phyloP scores from a whole-genome alignment of 1,140 invertebrate genomes.

The Carposina sasakii region DNA sequence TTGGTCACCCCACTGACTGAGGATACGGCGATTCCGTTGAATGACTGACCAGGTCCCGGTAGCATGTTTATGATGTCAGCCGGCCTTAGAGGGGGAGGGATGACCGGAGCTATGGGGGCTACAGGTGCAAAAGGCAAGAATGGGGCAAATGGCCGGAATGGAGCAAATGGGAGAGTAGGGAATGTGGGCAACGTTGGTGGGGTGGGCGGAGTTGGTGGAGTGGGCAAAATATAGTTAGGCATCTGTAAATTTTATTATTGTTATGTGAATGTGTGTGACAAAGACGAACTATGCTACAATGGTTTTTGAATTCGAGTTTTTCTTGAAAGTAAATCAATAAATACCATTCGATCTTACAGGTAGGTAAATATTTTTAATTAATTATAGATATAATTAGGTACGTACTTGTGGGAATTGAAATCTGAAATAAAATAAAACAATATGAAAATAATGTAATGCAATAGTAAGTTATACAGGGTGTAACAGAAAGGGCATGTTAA shows the following conservation, averaged over 20 bases:
- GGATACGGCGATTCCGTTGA: slow-evolving; percentile 28
- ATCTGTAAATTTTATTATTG: slow-evolving; percentile 15
- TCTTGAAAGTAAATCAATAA: no score
- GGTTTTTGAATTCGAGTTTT: no score
- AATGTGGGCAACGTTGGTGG: neutral
- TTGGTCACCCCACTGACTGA: slow-evolving; percentile 16
- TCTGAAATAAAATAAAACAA: slow-evolving; percentile 25
- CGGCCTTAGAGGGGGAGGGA: slow-evolving; percentile 14
- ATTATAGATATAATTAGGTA: no score
- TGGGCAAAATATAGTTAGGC: neutral
- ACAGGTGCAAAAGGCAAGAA: slow-evolving; percentile 1
- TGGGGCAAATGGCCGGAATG: neutral
- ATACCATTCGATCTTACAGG: no score
- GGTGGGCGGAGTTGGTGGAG: neutral
- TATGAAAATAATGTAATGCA: no score
- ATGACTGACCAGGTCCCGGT: slow-evolving; percentile 17
- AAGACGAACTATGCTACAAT: slow-evolving; percentile 9
- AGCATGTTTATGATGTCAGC: slow-evolving; percentile 20
- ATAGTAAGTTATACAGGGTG: no score
- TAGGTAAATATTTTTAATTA: no score
- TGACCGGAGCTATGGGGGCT: neutral
- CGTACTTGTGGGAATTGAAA: slow-evolving; percentile 21
- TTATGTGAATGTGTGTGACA: no score
- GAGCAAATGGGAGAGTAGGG: neutral
- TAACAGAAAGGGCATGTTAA: no score